These are phyloP conservation scores for Lampris megalopsis DNA, from an alignment of 2,113 vertebrate genomes.

Conservation along the genomic window DNA sequence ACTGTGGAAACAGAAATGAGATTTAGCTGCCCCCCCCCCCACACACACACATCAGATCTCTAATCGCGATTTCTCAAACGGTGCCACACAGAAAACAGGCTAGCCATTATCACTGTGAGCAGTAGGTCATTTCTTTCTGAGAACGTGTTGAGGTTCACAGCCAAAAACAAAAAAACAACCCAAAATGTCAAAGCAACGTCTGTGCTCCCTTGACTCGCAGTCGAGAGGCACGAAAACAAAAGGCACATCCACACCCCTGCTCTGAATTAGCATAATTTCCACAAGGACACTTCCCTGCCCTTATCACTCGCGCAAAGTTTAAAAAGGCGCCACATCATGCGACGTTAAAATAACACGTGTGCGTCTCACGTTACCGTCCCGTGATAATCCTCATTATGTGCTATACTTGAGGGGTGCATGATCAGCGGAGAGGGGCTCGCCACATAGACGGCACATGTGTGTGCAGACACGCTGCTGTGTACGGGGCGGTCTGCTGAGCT, in stretches of 20 bases:
- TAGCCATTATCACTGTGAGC: background rate
- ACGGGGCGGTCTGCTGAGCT: constrained; percentile 60
- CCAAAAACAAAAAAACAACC: background rate
- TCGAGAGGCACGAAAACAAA: too few species aligned
- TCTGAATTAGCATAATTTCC: constrained; percentile 10
- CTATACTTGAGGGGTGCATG: constrained; percentile 56
- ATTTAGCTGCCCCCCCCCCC: background rate
- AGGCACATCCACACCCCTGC: background rate
- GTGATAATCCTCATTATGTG: constrained; percentile 39
- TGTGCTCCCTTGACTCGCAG: background rate
- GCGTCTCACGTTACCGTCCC: constrained; percentile 36
- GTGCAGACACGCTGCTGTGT: constrained; percentile 51
- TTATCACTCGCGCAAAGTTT: constrained; percentile 29
- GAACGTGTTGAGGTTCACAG: background rate
- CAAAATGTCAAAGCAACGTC: constrained; percentile 14
- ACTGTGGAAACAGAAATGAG: constrained; percentile 19
- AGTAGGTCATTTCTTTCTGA: background rate
- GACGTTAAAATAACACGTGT: background rate
- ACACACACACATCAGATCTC: too few species aligned
- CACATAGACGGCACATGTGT: constrained; percentile 31
- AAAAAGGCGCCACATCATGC: background rate
- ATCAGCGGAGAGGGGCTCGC: constrained; percentile 62
- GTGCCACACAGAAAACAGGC: background rate
- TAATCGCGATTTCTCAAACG: background rate
- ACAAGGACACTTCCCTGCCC: background rate